A percentile compares a stretch with the other conserved stretches of the same genome.
These are phyloP conservation scores for Siniperca chuatsi DNA, from an alignment of 2,113 vertebrate genomes.

Conservation along the genomic window DNA sequence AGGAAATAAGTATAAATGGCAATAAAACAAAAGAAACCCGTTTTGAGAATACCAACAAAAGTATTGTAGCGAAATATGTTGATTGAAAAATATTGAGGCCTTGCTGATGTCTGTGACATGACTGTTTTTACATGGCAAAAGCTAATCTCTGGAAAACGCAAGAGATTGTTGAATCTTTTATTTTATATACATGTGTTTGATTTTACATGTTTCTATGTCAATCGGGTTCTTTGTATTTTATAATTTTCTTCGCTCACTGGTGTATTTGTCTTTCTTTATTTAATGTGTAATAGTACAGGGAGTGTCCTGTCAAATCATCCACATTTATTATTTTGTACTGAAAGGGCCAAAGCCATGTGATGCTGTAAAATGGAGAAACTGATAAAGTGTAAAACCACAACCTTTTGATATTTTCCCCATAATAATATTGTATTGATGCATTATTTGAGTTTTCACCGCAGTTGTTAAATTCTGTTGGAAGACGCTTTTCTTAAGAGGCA, in stretches of 20 bases:
- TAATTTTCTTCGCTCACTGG: conserved; percentile 29
- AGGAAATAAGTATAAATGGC: not conserved
- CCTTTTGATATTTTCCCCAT: not conserved
- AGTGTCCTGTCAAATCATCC: conserved; percentile 17
- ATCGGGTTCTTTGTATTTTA: conserved; percentile 42
- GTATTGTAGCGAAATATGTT: not conserved
- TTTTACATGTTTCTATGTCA: conserved; percentile 56
- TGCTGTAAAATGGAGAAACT: not conserved
- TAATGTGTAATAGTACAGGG: conserved; percentile 11
- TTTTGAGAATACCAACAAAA: not conserved
- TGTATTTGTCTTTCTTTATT: conserved; percentile 33
- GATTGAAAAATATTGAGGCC: conserved; percentile 52
- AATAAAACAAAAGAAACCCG: not conserved
- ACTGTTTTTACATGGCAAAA: conserved; percentile 42
- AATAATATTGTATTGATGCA: not conserved
- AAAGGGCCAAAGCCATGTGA: conserved; percentile 55
- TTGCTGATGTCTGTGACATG: conserved; percentile 56
- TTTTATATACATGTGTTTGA: conserved; percentile 54
- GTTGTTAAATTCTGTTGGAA: not conserved
- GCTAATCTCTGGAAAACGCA: not conserved
- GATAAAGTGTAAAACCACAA: not conserved
- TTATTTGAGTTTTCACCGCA: not conserved
- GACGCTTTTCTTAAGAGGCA: not conserved
- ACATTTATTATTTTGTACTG: conserved; percentile 21
- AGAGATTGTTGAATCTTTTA: conserved; percentile 22